Conservation (phyloP, 2,888 invertebrate genomes). For the Chromoteleia sp. region DNA sequence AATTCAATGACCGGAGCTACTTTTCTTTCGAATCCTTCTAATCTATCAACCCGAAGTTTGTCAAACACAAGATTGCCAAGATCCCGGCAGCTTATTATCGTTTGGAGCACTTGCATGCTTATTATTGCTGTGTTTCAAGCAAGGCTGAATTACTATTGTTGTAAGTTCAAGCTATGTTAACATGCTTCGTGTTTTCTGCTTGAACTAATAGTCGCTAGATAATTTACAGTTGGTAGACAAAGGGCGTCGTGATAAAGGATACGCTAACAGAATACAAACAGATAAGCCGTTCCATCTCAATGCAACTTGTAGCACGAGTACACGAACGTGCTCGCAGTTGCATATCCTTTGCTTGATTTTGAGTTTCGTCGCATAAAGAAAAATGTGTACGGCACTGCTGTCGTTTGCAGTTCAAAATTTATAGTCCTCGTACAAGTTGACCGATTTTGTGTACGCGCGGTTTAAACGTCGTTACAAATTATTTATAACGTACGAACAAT, state of each 20-base stretch:
- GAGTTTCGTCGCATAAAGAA: conserved; percentile 40
- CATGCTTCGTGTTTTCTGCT: conserved; percentile 66
- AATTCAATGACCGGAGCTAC: conserved; percentile 6
- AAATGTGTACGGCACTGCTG: conserved; percentile 13
- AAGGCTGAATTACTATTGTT: conserved; percentile 59
- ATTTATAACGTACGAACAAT: no score
- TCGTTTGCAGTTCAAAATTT: conserved; percentile 11
- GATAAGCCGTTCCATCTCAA: conserved; percentile 65
- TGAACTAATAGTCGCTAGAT: conserved; percentile 66
- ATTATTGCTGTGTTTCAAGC: conserved; percentile 49
- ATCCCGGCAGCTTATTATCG: conserved; percentile 48
- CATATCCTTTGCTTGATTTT: conserved; percentile 53
- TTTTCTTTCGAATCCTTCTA: conserved; percentile 6
- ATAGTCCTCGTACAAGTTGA: no score
- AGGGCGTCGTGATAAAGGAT: conserved; percentile 65
- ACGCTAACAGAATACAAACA: conserved; percentile 69
- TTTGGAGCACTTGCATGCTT: conserved; percentile 37
- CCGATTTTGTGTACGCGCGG: no score
- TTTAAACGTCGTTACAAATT: no score
- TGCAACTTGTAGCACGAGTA: conserved; percentile 55
- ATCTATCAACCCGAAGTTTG: conserved; percentile 20
- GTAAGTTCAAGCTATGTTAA: conserved; percentile 65
- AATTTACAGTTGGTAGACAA: conserved; percentile 66
- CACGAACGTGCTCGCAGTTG: conserved; percentile 51
- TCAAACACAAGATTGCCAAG: conserved; percentile 36